These are phyloP conservation scores for Andrena flavipes DNA, from an alignment of 2,888 invertebrate genomes.

Conservation along the genomic window DNA sequence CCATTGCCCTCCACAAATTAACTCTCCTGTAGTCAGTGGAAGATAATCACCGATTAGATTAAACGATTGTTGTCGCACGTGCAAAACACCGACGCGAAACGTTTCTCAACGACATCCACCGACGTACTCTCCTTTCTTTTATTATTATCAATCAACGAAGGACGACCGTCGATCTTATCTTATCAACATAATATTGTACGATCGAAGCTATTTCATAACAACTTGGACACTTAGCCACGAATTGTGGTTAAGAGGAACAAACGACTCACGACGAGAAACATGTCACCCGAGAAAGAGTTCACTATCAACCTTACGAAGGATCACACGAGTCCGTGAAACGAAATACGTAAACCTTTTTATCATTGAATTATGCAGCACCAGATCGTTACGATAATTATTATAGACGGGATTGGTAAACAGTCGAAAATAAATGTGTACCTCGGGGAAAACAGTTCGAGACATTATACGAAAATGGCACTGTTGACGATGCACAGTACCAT, in stretches of 20 bases:
- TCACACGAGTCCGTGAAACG: not conserved
- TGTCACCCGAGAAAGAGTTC: not conserved
- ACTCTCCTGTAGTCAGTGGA: not conserved
- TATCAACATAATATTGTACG: conserved; percentile 3
- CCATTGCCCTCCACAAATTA: not conserved
- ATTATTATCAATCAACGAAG: not conserved
- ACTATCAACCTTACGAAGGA: not conserved
- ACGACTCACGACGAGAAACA: not conserved
- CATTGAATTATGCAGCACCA: not conserved
- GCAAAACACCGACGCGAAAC: not conserved
- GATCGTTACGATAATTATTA: not conserved
- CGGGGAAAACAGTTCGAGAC: conserved; percentile 2
- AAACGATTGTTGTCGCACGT: not conserved
- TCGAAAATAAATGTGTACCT: conserved; percentile 10
- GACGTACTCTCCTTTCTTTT: not conserved
- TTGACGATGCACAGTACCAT: conserved; percentile 3
- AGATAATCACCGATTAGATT: not conserved
- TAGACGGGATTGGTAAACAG: not conserved
- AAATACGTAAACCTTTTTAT: not conserved
- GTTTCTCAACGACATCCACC: not conserved
- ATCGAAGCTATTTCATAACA: not conserved
- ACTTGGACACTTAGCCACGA: no score
- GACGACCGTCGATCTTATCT: conserved; percentile 22
- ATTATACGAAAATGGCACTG: conserved; percentile 9
- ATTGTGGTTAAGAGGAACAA: not conserved